These are phyloP conservation scores for Sus scrofa DNA, from an alignment of 2,113 vertebrate genomes.

Conservation along the genomic window T2T-Sscrofa CM000824.6:184073501-184074000, in stretches of 20 bases:
- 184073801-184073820: neutral
- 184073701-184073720: constrained; percentile 56
- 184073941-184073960: neutral
- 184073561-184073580: constrained; percentile 60
- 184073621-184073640: constrained; percentile 74
- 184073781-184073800: constrained; percentile 69
- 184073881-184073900: neutral
- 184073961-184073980: neutral
- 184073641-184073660: constrained; percentile 73
- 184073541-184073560: constrained; percentile 45
- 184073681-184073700: constrained; percentile 74
- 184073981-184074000: no score
- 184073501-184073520: neutral
- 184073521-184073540: constrained; percentile 58
- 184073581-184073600: constrained; percentile 70
- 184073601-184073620: constrained; percentile 70
- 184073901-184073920: neutral
- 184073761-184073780: constrained; percentile 55
- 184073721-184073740: constrained; percentile 63
- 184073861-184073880: neutral
- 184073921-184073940: constrained; percentile 8
- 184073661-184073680: constrained; percentile 77
- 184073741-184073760: constrained; percentile 73
- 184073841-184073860: constrained; percentile 32
- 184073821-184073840: constrained; percentile 67